phyloP scores from a whole-genome alignment of 2,113 vertebrate genomes.

The Dasyprocta punctata region DNA sequence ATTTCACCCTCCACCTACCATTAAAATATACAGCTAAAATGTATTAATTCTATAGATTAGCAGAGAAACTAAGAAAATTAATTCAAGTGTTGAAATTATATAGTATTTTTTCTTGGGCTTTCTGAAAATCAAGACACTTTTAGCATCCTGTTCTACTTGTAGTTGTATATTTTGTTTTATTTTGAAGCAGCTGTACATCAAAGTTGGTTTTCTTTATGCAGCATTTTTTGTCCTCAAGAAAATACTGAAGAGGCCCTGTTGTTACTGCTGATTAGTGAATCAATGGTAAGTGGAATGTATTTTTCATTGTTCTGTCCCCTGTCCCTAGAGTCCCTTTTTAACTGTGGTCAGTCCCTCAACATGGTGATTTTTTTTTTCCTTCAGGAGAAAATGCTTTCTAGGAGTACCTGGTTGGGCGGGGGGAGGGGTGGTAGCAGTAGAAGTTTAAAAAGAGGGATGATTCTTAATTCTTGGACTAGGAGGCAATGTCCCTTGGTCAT shows the following conservation, averaged over 20 bases:
- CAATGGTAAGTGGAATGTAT: slow-evolving; percentile 92
- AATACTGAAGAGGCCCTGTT: slow-evolving; percentile 98
- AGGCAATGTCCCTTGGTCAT: background rate
- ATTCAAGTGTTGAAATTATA: slow-evolving; percentile 16
- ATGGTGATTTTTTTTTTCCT: background rate
- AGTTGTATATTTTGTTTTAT: slow-evolving; percentile 44
- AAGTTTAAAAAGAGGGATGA: background rate
- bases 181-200: slow-evolving; percentile 64
- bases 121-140: slow-evolving; percentile 6
- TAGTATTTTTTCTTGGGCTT: background rate
- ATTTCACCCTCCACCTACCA: background rate
- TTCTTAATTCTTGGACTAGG: background rate
- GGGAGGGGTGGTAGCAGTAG: background rate
- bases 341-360: background rate
- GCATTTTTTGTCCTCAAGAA: slow-evolving; percentile 99
- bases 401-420: background rate
- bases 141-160: slow-evolving; percentile 20
- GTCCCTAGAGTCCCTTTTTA: background rate
- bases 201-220: slow-evolving; percentile 84
- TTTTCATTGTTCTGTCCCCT: background rate
- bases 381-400: background rate
- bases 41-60: background rate
- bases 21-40: slow-evolving; percentile 37
- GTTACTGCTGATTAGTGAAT: slow-evolving; percentile 98
- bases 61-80: slow-evolving; percentile 28